Evolutionary conservation across 2,113 vertebrate genomes (phyloP), one percentile per base, ranked within the genome.

Genomic region (Myotis yumanensis): DNA sequence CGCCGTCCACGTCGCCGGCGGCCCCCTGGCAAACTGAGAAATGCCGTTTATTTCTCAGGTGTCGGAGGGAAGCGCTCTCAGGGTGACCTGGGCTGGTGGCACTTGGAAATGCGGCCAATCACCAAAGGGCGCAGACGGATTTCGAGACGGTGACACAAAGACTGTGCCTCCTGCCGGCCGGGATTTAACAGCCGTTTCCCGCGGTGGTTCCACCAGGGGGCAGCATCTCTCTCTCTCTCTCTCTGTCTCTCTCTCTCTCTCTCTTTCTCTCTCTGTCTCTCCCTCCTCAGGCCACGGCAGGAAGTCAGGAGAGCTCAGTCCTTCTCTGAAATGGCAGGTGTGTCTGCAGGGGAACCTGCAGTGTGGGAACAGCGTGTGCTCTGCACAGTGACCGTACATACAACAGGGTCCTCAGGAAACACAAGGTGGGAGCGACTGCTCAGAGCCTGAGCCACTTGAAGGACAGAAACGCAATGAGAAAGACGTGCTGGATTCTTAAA

Each of bases 11-110:
- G 89, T 99, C 99, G 91, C 99, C 99, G 0, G 99, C 98, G 37
- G 99, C 99, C 86, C 99, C 99, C 90, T 99, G 99, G 97, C 99
- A 99, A 89, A 99, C 99, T 99, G 93, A 98, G 52, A 97, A 94
- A 97, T 3, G 83, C 4, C n/a, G 20, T 10, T 22, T 5, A 79
- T 30, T 30, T 75, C 20, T 73, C 15, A 48, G 48, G 51, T 30
- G 16, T 54, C 4, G 62, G 30, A 12, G n/a, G 10, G 18, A 82
- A 43, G 32, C 3, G 11, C 11, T 62, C 23, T 3, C 17, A 62
- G n/a, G 30, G 51, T 51, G 15, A 54, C 32, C 68, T 7, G 48
- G 48, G 46, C 32, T 25, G 15, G 89, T 20, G 32, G 28, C 1
- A 51, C 28, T 30, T 57, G 20, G 32, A 46, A 77, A 84, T 23